Evolutionary conservation across 2,797 vertebrate species (phyloP), one percentile per base, ranked within the genome.

Genomic region (Adrianichthys oophorus): DNA sequence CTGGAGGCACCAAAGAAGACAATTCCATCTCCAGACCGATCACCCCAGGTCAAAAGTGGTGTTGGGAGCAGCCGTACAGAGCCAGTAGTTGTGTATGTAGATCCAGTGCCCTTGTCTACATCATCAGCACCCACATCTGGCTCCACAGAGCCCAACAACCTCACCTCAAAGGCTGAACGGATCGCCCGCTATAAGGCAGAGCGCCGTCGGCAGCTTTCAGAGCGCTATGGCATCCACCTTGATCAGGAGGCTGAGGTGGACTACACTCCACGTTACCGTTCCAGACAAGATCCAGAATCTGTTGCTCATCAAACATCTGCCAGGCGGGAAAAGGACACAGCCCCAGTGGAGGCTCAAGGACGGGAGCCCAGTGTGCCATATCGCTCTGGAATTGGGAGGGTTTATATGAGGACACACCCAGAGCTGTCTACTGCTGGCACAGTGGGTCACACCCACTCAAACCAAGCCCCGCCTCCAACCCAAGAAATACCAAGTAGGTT

Each of bases 141-240:
- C 47, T 74, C 82, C 41, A 56, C 93, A 65, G 94, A 96, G 70
- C n/a, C 76, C 23, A 75, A 88, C 46, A 87, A 86, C 51, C 88
- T 93, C 16, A 94, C 93, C 32, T 96, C 97, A 65, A 99, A 98
- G 88, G 97, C 96, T 0, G 95, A 99, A 74, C 91, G 97, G 62
- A 99, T 99, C 3, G 97, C 98, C 4, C 93, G 95, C 60, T 99
- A 99, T 89, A 99, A 99, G 72, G 98, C 98, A 0, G 97, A 99
- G 80, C 94, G 98, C 7, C 90, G 97, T 4, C 92, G 95, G 0
- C 97, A 99, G 75, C 84, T 99, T 68, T 98, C 97, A 1, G 98
- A 99, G 70, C 96, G 95, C 37, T 99, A 98, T 0, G 98, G 97
- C 62, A 91, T 98, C 41, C 90, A 94, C 5, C 88, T 98, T 57